These are phyloP conservation scores for Globia sparganii DNA, from an alignment of 2,888 invertebrate species.

Conservation along the genomic window DNA sequence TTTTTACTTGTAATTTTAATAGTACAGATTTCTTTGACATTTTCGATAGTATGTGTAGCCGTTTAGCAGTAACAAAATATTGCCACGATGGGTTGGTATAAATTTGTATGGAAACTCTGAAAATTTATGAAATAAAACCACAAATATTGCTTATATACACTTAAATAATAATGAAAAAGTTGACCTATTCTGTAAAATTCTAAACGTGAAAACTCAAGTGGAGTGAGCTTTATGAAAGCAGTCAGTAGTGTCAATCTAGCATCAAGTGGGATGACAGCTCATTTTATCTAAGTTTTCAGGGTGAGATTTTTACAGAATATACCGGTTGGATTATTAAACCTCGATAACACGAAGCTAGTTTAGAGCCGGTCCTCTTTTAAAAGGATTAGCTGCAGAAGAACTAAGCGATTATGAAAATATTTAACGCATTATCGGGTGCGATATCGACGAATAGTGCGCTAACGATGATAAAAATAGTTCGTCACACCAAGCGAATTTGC, in stretches of 20 bases:
- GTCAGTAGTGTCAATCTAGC: neutral
- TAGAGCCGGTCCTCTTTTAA: neutral
- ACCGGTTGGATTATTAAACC: neutral
- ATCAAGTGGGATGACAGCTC: neutral
- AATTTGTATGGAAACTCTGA: slow-evolving; percentile 31
- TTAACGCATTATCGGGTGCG: neutral
- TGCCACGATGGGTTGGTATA: slow-evolving; percentile 42
- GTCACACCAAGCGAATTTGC: neutral
- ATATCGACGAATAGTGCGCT: neutral
- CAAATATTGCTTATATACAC: neutral
- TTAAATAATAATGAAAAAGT: neutral
- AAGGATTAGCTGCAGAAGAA: neutral
- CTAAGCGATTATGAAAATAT: neutral
- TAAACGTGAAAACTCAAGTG: neutral
- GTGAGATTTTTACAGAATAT: neutral
- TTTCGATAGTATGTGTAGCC: slow-evolving; percentile 62
- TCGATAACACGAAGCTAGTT: neutral
- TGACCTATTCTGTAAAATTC: neutral
- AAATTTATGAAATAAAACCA: neutral
- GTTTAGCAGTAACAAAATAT: slow-evolving; percentile 53
- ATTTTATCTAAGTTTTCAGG: neutral
- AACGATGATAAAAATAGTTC: neutral
- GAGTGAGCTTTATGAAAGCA: too few relatives aligned
- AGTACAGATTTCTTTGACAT: slow-evolving; percentile 18
- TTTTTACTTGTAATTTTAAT: slow-evolving; percentile 16